phyloP scores from a whole-genome alignment of 1,140 invertebrate species.

The Maconellicoccus hirsutus region DNA sequence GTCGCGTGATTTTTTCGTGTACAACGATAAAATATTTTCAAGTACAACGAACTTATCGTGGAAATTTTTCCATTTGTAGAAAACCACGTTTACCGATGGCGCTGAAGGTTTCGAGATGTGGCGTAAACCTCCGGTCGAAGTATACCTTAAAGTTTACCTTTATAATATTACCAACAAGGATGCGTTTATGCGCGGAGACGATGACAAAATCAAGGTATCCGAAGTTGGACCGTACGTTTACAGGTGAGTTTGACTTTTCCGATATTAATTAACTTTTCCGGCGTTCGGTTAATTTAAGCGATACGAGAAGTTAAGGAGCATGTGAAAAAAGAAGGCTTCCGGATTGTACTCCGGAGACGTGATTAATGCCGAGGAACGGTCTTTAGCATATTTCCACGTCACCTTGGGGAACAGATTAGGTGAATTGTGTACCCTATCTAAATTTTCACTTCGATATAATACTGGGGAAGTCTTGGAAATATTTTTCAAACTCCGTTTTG shows the following conservation, averaged over 20 bases:
- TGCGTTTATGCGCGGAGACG: slow-evolving; percentile 55
- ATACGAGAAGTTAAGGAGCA: too few species aligned
- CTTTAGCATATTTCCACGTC: too few species aligned
- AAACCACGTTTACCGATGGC: slow-evolving; percentile 53
- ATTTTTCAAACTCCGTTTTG: too few species aligned
- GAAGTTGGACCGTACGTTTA: slow-evolving; percentile 86
- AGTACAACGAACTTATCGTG: background rate
- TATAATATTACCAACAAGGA: slow-evolving; percentile 81
- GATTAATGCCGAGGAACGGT: too few species aligned
- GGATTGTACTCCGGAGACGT: too few species aligned
- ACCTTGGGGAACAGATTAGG: too few species aligned
- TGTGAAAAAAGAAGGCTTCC: too few species aligned
- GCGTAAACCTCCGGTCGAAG: slow-evolving; percentile 66
- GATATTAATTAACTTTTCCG: too few species aligned
- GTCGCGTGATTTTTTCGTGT: background rate
- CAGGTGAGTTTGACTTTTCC: slow-evolving; percentile 47
- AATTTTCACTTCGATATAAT: too few species aligned
- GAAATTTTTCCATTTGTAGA: slow-evolving; percentile 39
- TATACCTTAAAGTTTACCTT: slow-evolving; percentile 72
- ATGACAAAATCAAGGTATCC: slow-evolving; percentile 57
- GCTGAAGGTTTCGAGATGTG: slow-evolving; percentile 76
- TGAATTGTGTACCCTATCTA: too few species aligned
- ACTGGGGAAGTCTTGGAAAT: too few species aligned
- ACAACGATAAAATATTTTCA: background rate
- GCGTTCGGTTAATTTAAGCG: too few species aligned